Evolutionary conservation across 1,140 invertebrate genomes (phyloP).

Genomic region (Drosophila setifemur): DNA sequence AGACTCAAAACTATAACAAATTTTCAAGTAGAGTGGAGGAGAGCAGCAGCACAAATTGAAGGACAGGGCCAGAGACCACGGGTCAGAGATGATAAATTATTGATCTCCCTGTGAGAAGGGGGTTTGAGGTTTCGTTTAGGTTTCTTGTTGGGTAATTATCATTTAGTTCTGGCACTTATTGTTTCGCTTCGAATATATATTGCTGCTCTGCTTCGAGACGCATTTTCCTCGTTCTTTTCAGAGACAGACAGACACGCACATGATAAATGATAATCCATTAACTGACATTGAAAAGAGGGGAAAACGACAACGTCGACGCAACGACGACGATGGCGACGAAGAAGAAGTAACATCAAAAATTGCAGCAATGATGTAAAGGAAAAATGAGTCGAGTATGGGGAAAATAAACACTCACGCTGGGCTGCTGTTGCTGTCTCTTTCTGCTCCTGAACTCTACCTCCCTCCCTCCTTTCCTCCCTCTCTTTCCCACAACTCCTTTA

Average conservation of each 20-base stretch:
- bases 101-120: conserved; percentile 1
- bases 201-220: neutral
- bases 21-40: conserved; percentile 29
- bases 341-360: conserved; percentile 32
- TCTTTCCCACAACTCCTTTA: too few species aligned
- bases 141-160: conserved; percentile 64
- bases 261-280: conserved; percentile 82
- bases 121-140: conserved; percentile 13
- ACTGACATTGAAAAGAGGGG: conserved; percentile 56
- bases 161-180: conserved; percentile 78
- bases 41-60: conserved; percentile 14
- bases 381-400: neutral
- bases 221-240: conserved; percentile 1
- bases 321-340: neutral
- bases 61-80: conserved; percentile 1
- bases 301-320: neutral
- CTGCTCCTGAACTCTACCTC: neutral
- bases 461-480: too few species aligned
- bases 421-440: neutral
- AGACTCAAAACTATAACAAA: conserved; percentile 46
- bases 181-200: conserved; percentile 15
- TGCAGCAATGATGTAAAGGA: conserved; percentile 26
- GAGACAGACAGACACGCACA: conserved; percentile 64
- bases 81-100: conserved; percentile 44
- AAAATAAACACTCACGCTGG: neutral